A percentile compares a stretch with the other conserved stretches of the same genome.
These are phyloP conservation scores for Oscheius onirici DNA, from an alignment of 2,888 invertebrate species.

Conservation along the genomic window DNA sequence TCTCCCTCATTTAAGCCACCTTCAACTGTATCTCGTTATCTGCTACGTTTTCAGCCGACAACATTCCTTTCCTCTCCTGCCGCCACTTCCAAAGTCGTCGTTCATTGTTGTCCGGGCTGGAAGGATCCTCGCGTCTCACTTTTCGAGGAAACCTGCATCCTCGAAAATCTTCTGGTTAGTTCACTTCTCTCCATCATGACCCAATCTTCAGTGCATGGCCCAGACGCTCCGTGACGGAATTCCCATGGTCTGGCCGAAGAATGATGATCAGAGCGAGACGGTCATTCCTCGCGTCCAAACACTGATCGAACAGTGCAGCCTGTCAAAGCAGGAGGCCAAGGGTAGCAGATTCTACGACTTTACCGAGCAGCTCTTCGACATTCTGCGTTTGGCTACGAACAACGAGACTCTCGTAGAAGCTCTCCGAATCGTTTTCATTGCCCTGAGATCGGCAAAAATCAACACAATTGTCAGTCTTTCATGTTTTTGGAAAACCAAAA, in stretches of 20 bases:
- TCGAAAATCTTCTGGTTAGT: constrained; percentile 31
- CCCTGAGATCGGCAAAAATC: constrained; percentile 10
- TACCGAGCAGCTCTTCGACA: constrained; percentile 36
- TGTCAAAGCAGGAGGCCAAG: neutral
- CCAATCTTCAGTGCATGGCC: constrained; percentile 1
- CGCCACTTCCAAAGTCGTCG: constrained; percentile 12
- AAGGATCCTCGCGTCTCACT: constrained; percentile 29
- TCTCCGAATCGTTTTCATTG: constrained; percentile 25
- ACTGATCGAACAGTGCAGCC: constrained; percentile 5
- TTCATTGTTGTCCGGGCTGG: constrained; percentile 33
- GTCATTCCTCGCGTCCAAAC: neutral
- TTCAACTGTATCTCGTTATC: too few relatives aligned
- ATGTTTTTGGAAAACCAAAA: neutral
- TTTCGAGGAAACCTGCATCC: constrained; percentile 7
- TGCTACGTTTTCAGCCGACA: constrained; percentile 6
- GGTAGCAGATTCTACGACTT: constrained; percentile 33
- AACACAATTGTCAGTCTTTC: constrained; percentile 28
- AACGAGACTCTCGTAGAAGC: constrained; percentile 16
- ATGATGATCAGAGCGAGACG: neutral
- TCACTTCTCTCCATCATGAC: neutral
- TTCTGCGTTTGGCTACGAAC: constrained; percentile 15
- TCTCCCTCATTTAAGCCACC: too few relatives aligned
- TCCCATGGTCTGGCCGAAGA: constrained; percentile 28
- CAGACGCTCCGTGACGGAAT: constrained; percentile 1
- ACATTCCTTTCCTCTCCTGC: constrained; percentile 16